Conservation (phyloP, 2,797 vertebrate genomes). For the Paedocypris micromegethes region DNA sequence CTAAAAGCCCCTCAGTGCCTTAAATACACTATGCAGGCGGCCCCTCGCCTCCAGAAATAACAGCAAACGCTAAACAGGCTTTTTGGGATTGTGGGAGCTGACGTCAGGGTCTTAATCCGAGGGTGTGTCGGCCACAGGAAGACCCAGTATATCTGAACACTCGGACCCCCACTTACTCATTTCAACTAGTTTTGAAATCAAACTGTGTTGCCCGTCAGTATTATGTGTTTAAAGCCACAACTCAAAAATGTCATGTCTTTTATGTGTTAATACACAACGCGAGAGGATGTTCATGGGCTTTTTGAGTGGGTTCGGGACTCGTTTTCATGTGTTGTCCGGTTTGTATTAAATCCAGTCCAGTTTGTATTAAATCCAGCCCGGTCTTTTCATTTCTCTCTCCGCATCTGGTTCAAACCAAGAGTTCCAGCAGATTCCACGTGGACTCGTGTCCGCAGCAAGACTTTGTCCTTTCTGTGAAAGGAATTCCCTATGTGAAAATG, state of each 20-base stretch:
- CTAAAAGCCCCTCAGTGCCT: slow-evolving; percentile 62
- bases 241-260: too few species aligned
- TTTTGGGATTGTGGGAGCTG: slow-evolving; percentile 19
- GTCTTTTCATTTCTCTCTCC: slow-evolving; percentile 1
- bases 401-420: neutral
- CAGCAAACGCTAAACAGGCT: slow-evolving; percentile 10
- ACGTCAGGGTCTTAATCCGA: slow-evolving; percentile 28
- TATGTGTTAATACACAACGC: neutral
- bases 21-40: slow-evolving; percentile 57
- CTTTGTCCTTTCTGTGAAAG: slow-evolving; percentile 95
- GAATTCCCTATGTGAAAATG: slow-evolving; percentile 66
- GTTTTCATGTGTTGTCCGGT: neutral
- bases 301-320: neutral
- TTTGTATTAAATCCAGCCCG: neutral
- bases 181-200: slow-evolving; percentile 2
- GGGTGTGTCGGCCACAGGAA: neutral
- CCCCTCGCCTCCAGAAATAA: slow-evolving; percentile 18
- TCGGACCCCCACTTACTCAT: too few species aligned
- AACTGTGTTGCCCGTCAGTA: slow-evolving; percentile 55
- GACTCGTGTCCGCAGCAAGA: slow-evolving; percentile 40
- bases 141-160: neutral
- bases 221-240: slow-evolving; percentile 14
- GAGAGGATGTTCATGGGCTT: slow-evolving; percentile 5
- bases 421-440: too few species aligned
- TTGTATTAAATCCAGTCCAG: slow-evolving; percentile 1